Conservation (phyloP, 2,888 invertebrate genomes). For the Alloplasta piceator region DNA sequence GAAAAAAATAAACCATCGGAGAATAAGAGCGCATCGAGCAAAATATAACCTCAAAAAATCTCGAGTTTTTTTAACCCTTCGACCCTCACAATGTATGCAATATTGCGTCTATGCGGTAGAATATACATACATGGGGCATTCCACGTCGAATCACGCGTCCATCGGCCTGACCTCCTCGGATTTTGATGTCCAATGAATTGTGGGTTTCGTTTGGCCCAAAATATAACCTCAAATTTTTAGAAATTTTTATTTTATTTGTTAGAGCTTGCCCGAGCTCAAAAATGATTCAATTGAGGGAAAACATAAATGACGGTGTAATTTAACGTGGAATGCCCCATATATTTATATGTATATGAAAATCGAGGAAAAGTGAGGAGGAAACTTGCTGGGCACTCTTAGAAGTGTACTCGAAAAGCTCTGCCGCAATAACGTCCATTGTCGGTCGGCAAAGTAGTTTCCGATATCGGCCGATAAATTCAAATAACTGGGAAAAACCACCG, state of each 20-base stretch:
- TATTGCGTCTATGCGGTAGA: constrained; percentile 43
- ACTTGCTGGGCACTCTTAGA: constrained; percentile 19
- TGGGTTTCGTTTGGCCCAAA: too few relatives aligned
- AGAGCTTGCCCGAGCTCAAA: too few relatives aligned
- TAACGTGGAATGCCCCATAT: too few relatives aligned
- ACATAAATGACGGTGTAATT: too few relatives aligned
- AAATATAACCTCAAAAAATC: constrained; percentile 6
- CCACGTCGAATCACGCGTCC: too few relatives aligned
- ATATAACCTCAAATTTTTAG: too few relatives aligned
- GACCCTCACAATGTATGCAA: constrained; percentile 23
- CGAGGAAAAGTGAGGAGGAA: background rate
- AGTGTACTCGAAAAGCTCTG: constrained; percentile 31
- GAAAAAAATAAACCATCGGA: constrained; percentile 51
- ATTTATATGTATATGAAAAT: background rate
- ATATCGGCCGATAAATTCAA: constrained; percentile 79
- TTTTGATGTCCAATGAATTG: too few relatives aligned
- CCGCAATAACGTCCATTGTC: constrained; percentile 72
- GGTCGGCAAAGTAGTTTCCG: constrained; percentile 75
- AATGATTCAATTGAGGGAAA: too few relatives aligned
- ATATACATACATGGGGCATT: too few relatives aligned
- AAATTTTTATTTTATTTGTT: too few relatives aligned
- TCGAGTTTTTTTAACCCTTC: constrained; percentile 6
- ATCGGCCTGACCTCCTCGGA: too few relatives aligned
- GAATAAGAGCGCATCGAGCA: constrained; percentile 47
- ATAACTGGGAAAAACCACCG: constrained; percentile 65